Conservation (phyloP, 2,797 vertebrate species). For the Falco concolor region DNA sequence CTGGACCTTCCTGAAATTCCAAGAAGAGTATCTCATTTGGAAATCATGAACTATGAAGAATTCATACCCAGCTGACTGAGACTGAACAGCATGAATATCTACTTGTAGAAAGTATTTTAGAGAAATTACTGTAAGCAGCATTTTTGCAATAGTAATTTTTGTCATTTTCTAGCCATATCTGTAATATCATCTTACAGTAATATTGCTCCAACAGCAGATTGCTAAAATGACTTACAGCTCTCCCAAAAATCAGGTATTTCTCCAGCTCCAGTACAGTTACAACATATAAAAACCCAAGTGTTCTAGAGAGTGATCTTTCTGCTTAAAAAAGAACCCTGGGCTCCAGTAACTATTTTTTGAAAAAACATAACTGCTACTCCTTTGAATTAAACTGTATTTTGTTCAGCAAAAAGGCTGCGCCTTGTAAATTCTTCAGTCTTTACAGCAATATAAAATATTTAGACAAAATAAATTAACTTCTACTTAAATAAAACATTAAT, state of each 20-base stretch:
- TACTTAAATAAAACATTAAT: not conserved
- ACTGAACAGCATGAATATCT: not conserved
- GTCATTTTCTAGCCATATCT: not conserved
- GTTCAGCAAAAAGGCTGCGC: not conserved
- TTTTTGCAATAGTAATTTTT: not conserved
- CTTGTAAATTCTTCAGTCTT: not conserved
- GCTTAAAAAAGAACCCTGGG: not conserved
- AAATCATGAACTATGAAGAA: not conserved
- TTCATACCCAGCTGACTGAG: not conserved
- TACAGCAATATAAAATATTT: not conserved
- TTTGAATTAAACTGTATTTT: not conserved
- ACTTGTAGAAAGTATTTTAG: not conserved
- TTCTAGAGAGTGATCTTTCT: not conserved
- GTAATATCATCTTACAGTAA: not conserved
- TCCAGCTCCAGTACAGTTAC: not conserved
- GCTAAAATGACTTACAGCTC: not conserved
- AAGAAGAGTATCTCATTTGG: not conserved
- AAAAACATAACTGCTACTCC: not conserved
- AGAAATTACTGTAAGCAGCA: not conserved
- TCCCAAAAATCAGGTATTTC: not conserved
- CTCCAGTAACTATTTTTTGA: not conserved
- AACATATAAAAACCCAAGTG: not conserved
- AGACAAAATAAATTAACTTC: not conserved
- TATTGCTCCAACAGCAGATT: not conserved
- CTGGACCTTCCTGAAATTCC: not conserved